Evolutionary conservation across 2,888 invertebrate genomes (phyloP).

Genomic region (Aproaerema taeniolella): DNA sequence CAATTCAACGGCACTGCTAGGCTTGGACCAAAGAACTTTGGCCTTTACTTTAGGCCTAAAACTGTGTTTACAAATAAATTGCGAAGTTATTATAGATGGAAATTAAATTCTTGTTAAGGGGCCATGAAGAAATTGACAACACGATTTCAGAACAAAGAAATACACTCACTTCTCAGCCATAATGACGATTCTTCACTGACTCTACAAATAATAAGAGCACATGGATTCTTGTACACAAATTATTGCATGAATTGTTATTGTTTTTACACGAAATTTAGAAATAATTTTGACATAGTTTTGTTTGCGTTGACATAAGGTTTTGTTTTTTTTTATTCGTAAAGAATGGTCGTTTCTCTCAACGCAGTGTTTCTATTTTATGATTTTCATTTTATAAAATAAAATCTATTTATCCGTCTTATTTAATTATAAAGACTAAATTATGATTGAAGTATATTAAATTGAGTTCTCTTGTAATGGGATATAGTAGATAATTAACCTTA

Average conservation of each 20-base stretch:
- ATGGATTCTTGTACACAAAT: slow-evolving; percentile 56
- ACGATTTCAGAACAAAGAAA: slow-evolving; percentile 22
- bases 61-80: slow-evolving; percentile 16
- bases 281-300: slow-evolving; percentile 71
- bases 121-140: slow-evolving; percentile 33
- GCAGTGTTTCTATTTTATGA: not conserved
- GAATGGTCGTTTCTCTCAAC: not conserved
- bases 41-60: not conserved
- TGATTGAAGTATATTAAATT: too few relatives aligned
- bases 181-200: slow-evolving; percentile 36
- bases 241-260: slow-evolving; percentile 48
- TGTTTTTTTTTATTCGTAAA: slow-evolving; percentile 9
- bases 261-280: slow-evolving; percentile 70
- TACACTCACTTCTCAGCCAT: slow-evolving; percentile 70
- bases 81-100: slow-evolving; percentile 13
- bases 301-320: slow-evolving; percentile 66
- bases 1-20: too few relatives aligned
- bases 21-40: too few relatives aligned
- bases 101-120: slow-evolving; percentile 37
- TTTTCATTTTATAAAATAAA: too few relatives aligned
- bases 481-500: too few relatives aligned
- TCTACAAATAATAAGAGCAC: slow-evolving; percentile 43
- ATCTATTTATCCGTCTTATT: too few relatives aligned
- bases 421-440: too few relatives aligned
- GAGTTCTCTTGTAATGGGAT: too few relatives aligned